Conservation (phyloP, 2,888 invertebrate genomes). For the Pedicia rivosa region DNA sequence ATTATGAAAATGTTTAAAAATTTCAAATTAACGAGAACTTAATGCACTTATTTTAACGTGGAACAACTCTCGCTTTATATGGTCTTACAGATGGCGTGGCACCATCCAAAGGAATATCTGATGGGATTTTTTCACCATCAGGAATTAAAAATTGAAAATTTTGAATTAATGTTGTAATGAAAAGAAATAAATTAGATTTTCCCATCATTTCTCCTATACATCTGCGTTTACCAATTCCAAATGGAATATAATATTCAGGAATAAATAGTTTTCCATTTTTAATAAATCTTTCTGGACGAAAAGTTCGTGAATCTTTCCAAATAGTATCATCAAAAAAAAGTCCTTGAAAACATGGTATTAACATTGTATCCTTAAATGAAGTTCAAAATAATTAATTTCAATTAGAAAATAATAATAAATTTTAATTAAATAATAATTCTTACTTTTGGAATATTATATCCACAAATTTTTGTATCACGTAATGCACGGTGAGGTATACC, state of each 20-base stretch:
- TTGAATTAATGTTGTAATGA: conserved; percentile 57
- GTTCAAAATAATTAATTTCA: conserved; percentile 12
- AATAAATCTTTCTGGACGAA: conserved; percentile 61
- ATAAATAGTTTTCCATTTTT: conserved; percentile 39
- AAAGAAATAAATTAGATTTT: conserved; percentile 62
- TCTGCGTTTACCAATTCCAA: conserved; percentile 61
- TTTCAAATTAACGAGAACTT: too few relatives aligned
- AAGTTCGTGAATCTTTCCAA: conserved; percentile 52
- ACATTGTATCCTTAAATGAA: conserved; percentile 65
- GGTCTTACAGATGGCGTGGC: conserved; percentile 62
- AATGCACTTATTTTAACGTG: too few relatives aligned
- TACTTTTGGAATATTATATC: conserved; percentile 63
- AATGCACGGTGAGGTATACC: conserved; percentile 67
- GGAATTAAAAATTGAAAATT: conserved; percentile 49
- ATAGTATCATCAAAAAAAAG: conserved; percentile 49
- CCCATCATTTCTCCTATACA: conserved; percentile 67
- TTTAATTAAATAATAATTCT: conserved; percentile 9
- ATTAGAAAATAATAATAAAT: too few relatives aligned
- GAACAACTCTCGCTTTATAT: conserved; percentile 46
- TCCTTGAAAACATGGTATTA: conserved; percentile 58
- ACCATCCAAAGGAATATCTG: conserved; percentile 53
- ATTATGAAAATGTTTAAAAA: too few relatives aligned
- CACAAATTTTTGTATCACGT: conserved; percentile 51
- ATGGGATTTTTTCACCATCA: conserved; percentile 46
- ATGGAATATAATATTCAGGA: conserved; percentile 59